Base-by-base conservation (phyloP, 2,888 invertebrate species). In the Sabatieria punctata region DNA sequence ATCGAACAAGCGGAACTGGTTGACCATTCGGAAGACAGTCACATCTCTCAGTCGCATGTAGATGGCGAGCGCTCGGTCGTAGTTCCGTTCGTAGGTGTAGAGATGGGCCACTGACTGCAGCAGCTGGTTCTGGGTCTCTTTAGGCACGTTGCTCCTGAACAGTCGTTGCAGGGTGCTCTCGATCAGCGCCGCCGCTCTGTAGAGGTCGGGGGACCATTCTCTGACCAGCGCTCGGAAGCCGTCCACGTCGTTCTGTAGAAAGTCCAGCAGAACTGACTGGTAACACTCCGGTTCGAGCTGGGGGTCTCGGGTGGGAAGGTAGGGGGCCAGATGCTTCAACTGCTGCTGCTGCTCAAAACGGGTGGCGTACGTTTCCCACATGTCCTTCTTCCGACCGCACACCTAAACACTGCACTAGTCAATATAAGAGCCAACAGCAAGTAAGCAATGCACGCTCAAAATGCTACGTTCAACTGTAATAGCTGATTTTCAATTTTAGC, bases 331-430 rank as follows among this genome's bases (percentile, higher is more conserved):
- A 18, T 43, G 36, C 8, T 49, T 46, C 8, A 54, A 39, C 38
- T 50, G 47, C 24, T 53, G 41, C 19, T 45, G 46, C 3, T 46
- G 43, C 24, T 60, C 60, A 43, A 64, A 64, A 37, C 51, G 44
- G 2, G 45, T 48, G 15, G 58, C 57, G 23, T 59, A 61, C 51
- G 55, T 56, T 48, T 63, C 63, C 63, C 63, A 63, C 41, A 61
- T 57, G 26, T 54, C 55, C 38, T 58, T 59, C 19, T 50, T 43
- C 6, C 51, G 52, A 4, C 52, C 57, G 43, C 59, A 59, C 8
- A 60, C 55, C 54, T 54, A 49, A 15, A 52, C n/a, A n/a, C n/a
- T n/a, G n/a, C n/a, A n/a, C n/a, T n/a, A n/a, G n/a, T n/a, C n/a
- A n/a, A n/a, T n/a, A n/a, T n/a, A n/a, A n/a, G n/a, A n/a, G n/a